phyloP scores from a whole-genome alignment of 2,888 invertebrate species.

The Imbricaverruca yamaguchii region DNA sequence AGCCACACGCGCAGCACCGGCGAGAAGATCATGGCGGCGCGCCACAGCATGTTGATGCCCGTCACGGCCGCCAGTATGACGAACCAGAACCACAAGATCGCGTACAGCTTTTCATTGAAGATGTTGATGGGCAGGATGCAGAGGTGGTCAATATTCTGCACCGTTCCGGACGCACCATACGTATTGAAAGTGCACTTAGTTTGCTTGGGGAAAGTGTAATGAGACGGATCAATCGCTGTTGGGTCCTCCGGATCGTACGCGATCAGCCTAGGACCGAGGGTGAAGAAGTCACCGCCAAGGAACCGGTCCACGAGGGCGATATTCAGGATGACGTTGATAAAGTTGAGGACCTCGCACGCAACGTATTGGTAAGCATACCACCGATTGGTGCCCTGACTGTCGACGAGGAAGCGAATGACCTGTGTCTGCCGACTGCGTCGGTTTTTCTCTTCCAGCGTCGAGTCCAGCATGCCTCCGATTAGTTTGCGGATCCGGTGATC shows the following conservation, averaged over 20 bases:
- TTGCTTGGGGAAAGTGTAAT: conserved; percentile 16
- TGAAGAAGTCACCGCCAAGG: conserved; percentile 4
- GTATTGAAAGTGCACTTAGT: background rate
- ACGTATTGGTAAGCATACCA: conserved; percentile 45
- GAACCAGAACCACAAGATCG: conserved; percentile 5
- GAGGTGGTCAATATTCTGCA: background rate
- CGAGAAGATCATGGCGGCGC: background rate
- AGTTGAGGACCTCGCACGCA: conserved; percentile 36
- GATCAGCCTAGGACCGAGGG: background rate
- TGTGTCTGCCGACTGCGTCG: conserved; percentile 34
- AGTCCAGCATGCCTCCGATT: conserved; percentile 44
- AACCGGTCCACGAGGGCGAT: background rate
- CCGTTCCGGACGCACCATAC: background rate
- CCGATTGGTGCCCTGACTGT: conserved; percentile 28
- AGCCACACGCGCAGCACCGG: background rate
- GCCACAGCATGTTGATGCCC: background rate
- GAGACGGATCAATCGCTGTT: background rate
- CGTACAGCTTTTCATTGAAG: conserved; percentile 19
- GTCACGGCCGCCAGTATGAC: background rate
- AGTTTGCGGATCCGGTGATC: conserved; percentile 39
- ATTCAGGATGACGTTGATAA: background rate
- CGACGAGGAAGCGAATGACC: background rate
- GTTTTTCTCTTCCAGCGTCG: conserved; percentile 40
- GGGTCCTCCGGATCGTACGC: conserved; percentile 1
- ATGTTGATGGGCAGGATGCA: conserved; percentile 13